Conservation (phyloP, 2,888 invertebrate species). For the Diarsia dahlii region DNA sequence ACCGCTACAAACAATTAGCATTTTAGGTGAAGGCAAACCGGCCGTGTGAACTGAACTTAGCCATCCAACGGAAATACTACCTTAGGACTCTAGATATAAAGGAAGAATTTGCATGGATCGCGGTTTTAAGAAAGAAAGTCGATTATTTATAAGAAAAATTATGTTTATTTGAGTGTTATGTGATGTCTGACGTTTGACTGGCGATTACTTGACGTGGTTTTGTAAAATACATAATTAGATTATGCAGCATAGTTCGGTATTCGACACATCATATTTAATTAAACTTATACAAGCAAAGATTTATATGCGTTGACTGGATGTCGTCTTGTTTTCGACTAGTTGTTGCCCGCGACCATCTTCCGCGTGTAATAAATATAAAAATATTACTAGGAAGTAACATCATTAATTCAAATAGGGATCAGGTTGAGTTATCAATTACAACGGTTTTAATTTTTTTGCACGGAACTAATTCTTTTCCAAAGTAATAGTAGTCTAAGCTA, state of each 20-base stretch:
- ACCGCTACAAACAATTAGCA: conserved; percentile 79
- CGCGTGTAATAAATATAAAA: too few species aligned
- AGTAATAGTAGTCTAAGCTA: too few species aligned
- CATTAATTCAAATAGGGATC: too few species aligned
- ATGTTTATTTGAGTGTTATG: conserved; percentile 30
- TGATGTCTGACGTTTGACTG: conserved; percentile 26
- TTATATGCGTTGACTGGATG: background rate
- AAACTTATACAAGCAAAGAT: background rate
- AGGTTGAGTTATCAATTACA: too few species aligned
- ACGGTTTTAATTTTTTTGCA: too few species aligned
- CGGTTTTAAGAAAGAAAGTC: conserved; percentile 60
- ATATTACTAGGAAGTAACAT: too few species aligned
- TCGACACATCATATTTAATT: background rate
- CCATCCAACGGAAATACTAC: conserved; percentile 36
- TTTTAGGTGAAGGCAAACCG: conserved; percentile 88
- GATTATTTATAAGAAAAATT: conserved; percentile 49
- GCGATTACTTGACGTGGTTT: background rate
- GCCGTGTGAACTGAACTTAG: conserved; percentile 61
- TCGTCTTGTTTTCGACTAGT: background rate
- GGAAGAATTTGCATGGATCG: conserved; percentile 20
- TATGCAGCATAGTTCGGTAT: background rate
- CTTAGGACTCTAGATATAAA: conserved; percentile 12
- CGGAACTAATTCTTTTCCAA: too few species aligned
- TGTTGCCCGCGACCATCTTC: too few species aligned
- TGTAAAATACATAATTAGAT: background rate